Percentiles rank a stretch among this genome's conserved stretches.
phyloP scores from a whole-genome alignment of 2,797 vertebrate genomes.

The Gallinago nigripennis region DNA sequence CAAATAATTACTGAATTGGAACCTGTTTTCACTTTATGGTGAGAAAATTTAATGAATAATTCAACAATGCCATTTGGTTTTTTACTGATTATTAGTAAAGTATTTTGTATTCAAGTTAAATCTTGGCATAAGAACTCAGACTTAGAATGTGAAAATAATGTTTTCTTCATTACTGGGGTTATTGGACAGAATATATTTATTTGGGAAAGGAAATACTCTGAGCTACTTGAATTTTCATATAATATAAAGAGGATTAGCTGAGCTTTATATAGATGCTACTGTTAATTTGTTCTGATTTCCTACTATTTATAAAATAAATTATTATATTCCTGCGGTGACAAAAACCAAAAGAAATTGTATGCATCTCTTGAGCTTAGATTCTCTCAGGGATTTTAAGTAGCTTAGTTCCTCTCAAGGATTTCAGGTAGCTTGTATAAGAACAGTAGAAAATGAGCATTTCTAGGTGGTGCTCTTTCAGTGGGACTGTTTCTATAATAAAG shows the following conservation, averaged over 20 bases:
- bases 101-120: background rate
- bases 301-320: background rate
- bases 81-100: background rate
- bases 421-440: background rate
- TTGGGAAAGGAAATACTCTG: background rate
- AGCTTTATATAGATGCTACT: background rate
- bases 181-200: background rate
- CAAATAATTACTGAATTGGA: conserved; percentile 5
- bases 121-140: background rate
- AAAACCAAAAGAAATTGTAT: background rate
- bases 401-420: background rate
- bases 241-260: background rate
- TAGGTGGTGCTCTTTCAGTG: background rate
- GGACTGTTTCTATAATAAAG: background rate
- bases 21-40: background rate
- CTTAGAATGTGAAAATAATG: background rate
- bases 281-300: background rate
- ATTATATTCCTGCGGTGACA: background rate
- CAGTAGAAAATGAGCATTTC: background rate
- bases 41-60: background rate
- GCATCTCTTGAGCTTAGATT: background rate
- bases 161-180: background rate
- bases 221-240: background rate
- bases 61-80: background rate
- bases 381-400: background rate